These are phyloP conservation scores for Tigriopus japonicus DNA, from an alignment of 1,140 invertebrate species.

Conservation along the genomic window DNA sequence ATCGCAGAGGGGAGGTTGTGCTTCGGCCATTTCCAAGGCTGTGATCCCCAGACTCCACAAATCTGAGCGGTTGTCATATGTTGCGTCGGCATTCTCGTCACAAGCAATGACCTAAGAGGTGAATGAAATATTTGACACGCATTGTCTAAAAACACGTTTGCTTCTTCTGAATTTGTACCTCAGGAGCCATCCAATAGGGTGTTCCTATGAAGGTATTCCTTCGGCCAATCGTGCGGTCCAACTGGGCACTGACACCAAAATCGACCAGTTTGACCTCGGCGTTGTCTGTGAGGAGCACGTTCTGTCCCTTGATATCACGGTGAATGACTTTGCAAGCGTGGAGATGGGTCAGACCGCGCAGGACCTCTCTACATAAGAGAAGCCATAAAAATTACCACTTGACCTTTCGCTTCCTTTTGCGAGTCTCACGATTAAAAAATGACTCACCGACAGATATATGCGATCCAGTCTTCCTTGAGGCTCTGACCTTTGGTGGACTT, in stretches of 20 bases:
- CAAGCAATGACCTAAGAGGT: constrained; percentile 64
- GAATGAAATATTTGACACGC: too few species aligned
- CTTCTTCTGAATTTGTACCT: constrained; percentile 29
- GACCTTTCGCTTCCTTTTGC: background rate
- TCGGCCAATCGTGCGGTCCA: constrained; percentile 94
- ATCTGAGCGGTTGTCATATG: constrained; percentile 97
- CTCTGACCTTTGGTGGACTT: constrained; percentile 97
- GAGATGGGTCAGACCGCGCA: constrained; percentile 86
- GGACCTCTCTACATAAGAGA: constrained; percentile 50
- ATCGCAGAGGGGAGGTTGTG: constrained; percentile 93
- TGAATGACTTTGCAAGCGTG: constrained; percentile 99
- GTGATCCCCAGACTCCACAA: constrained; percentile 94
- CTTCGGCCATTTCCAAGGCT: constrained; percentile 98
- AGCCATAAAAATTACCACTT: too few species aligned
- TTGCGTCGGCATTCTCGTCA: constrained; percentile 98
- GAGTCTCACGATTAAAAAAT: background rate
- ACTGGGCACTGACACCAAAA: constrained; percentile 97
- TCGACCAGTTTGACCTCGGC: constrained; percentile 81
- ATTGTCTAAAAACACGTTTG: too few species aligned
- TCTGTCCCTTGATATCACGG: constrained; percentile 99
- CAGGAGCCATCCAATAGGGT: constrained; percentile 89
- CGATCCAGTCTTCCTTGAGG: constrained; percentile 99
- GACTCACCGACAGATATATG: constrained; percentile 60
- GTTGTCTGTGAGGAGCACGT: constrained; percentile 96
- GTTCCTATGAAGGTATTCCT: constrained; percentile 99